Base-by-base conservation (phyloP, 2,888 invertebrate species). In the Allacma fusca region DNA sequence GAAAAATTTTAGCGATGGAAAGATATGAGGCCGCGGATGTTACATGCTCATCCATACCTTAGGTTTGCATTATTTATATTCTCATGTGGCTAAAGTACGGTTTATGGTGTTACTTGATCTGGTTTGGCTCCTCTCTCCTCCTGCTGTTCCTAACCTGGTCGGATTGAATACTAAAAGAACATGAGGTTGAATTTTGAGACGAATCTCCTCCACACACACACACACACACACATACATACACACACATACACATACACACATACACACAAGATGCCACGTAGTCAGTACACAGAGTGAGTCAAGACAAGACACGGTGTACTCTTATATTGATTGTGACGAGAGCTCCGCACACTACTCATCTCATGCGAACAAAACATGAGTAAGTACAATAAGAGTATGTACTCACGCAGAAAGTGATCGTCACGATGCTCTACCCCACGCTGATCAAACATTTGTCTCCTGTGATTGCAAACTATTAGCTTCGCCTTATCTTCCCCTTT, bases 401-500 rank as follows among this genome's bases (percentile, higher is more conserved):
- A 43, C 21, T 68, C 24, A 44, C 34, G 65, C 40, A 43, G 16
- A 29, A 72, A 71, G 23, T 77, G 73, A 57, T 74, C 74, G 77
- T 77, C 40, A 69, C 50, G 67, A 59, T 68, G 73, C 57, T 72
- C 28, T 65, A 77, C 74, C 74, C 65, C 77, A 72, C 73, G 73
- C 77, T 77, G 77, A 74, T 77, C 73, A 77, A 77, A 77, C 77
- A 77, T 77, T 77, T 77, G 77, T 77, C 77, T 77, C 73, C 59
- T 68, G 67, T 73, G 72, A 77, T 77, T 77, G 77, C 73, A 77
- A 77, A 77, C 77, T 77, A 50, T 71, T 71, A 50, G 44, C 50
- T 71, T 71, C 24, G 50, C 59, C 73, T 77, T 77, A 77, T 77
- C 78, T 78, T 69, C 59, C 59, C 43, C 23, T 40, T 77, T 77